phyloP scores from a whole-genome alignment of 1,140 invertebrate species.

The Hermetia illucens region DNA sequence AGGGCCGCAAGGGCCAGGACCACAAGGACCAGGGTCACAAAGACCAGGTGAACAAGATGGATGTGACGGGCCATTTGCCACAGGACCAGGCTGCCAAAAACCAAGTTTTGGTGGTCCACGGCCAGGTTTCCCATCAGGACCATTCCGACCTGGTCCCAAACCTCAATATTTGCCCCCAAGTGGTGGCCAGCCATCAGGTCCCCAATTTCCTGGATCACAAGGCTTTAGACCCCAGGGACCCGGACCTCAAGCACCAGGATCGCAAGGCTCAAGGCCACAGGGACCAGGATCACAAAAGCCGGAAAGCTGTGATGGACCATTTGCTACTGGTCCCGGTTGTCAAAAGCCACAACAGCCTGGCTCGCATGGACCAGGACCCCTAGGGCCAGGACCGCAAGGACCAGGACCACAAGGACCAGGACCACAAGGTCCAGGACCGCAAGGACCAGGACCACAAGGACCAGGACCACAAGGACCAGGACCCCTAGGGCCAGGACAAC shows the following conservation, averaged over 20 bases:
- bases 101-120: too few relatives aligned
- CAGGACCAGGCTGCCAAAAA: background rate
- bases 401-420: background rate
- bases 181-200: too few relatives aligned
- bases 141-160: too few relatives aligned
- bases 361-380: background rate
- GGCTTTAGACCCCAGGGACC: too few relatives aligned
- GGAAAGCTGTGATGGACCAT: constrained; percentile 7
- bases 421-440: background rate
- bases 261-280: background rate
- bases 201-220: too few relatives aligned
- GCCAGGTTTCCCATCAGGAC: too few relatives aligned
- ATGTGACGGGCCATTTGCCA: constrained; percentile 11
- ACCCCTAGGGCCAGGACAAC: too few relatives aligned
- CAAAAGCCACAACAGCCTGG: background rate
- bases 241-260: constrained; percentile 3
- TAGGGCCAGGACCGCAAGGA: background rate
- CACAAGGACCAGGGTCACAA: constrained; percentile 12
- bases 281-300: constrained; percentile 10
- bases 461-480: too few relatives aligned
- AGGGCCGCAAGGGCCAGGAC: too few relatives aligned
- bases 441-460: background rate
- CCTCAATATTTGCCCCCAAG: too few relatives aligned
- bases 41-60: background rate
- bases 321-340: background rate